Evolutionary conservation across 2,797 vertebrate genomes (phyloP).

Genomic region (Anniella stebbinsi): DNA sequence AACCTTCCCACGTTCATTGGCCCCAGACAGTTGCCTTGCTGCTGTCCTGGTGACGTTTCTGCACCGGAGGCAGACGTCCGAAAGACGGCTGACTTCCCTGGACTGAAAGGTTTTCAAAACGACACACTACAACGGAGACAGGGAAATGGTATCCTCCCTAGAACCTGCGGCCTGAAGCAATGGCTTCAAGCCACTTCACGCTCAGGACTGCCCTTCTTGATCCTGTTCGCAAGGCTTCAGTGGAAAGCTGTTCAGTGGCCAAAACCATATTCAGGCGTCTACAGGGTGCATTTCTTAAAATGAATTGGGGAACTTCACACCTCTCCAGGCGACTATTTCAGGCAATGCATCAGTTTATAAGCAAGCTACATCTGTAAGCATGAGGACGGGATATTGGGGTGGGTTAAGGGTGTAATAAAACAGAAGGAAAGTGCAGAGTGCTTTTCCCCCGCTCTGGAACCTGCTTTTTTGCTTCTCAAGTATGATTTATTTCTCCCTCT

Average conservation of each 20-base stretch:
- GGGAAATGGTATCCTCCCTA: neutral
- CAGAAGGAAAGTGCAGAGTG: neutral
- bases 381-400: neutral
- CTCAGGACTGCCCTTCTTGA: neutral
- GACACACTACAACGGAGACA: too few relatives aligned
- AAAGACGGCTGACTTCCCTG: neutral
- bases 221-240: too few relatives aligned
- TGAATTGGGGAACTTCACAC: neutral
- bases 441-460: neutral
- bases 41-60: too few relatives aligned
- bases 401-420: neutral
- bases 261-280: too few relatives aligned
- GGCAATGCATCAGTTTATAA: neutral
- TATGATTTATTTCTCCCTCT: neutral
- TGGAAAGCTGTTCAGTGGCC: too few relatives aligned
- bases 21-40: too few relatives aligned
- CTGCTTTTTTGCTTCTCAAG: neutral
- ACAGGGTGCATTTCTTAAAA: too few relatives aligned
- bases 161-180: too few relatives aligned
- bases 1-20: neutral
- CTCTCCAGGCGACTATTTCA: neutral
- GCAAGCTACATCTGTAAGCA: neutral
- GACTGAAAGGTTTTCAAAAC: neutral
- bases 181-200: neutral
- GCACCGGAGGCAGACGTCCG: neutral